Conservation (phyloP, 2,888 invertebrate genomes). For the Subacronicta megacephala region DNA sequence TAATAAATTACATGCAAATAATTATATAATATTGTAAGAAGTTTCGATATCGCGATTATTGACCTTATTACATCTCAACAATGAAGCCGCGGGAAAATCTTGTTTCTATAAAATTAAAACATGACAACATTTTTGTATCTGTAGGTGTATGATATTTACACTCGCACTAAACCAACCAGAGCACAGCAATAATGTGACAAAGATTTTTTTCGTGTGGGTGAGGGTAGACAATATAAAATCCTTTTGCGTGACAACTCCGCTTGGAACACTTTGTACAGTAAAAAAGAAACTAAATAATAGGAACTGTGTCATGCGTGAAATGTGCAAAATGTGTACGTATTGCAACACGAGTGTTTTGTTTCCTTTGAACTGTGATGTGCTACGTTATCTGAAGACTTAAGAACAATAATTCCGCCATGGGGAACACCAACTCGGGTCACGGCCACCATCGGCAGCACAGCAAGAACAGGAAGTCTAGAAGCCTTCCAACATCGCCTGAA, state of each 20-base stretch:
- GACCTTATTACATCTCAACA: no score
- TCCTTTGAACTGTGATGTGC: constrained; percentile 37
- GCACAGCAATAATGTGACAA: constrained; percentile 23
- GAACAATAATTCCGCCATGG: constrained; percentile 70
- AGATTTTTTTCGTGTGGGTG: constrained; percentile 29
- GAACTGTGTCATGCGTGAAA: constrained; percentile 37
- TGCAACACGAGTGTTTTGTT: constrained; percentile 43
- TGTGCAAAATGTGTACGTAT: constrained; percentile 49
- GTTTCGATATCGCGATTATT: no score
- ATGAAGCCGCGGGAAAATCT: no score
- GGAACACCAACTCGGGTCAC: constrained; percentile 83
- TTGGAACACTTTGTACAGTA: constrained; percentile 29
- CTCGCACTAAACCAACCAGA: constrained; percentile 17
- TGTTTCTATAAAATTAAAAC: no score
- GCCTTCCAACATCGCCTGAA: constrained; percentile 94
- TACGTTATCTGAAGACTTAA: constrained; percentile 46
- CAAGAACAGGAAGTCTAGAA: constrained; percentile 91
- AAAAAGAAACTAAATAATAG: constrained; percentile 41
- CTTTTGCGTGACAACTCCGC: constrained; percentile 47
- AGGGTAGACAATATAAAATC: constrained; percentile 46
- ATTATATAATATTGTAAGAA: no score
- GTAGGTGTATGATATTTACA: constrained; percentile 6
- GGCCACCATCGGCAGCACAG: constrained; percentile 79
- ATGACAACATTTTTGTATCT: not conserved
- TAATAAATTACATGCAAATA: no score